phyloP scores from a whole-genome alignment of 1,140 invertebrate species.

The Trachelipus rathkii region DNA sequence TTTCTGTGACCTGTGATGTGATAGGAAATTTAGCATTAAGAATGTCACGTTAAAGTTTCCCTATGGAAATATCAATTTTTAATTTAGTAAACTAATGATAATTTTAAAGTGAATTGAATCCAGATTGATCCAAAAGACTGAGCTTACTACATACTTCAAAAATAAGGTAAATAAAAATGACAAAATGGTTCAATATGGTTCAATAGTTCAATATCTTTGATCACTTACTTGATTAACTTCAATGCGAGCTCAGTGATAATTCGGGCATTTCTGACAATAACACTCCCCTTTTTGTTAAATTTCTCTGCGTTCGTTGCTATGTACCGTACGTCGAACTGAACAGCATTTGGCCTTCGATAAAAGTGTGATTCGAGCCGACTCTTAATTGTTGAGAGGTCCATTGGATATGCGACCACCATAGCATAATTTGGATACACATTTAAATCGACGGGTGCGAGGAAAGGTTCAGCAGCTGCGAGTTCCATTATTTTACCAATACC shows the following conservation, averaged over 20 bases:
- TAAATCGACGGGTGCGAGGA: conserved; percentile 88
- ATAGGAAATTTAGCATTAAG: too few relatives aligned
- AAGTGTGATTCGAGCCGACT: conserved; percentile 78
- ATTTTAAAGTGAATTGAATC: too few relatives aligned
- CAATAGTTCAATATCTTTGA: background rate
- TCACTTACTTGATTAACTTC: conserved; percentile 67
- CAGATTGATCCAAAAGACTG: too few relatives aligned
- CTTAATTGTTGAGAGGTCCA: conserved; percentile 91
- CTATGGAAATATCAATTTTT: too few relatives aligned
- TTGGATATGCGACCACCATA: conserved; percentile 84
- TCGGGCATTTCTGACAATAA: conserved; percentile 84
- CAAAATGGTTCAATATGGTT: too few relatives aligned
- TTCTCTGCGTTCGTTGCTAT: conserved; percentile 87
- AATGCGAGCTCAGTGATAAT: conserved; percentile 85
- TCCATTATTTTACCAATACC: conserved; percentile 80
- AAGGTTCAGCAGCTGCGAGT: conserved; percentile 84
- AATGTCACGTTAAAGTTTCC: too few relatives aligned
- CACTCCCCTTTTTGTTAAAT: conserved; percentile 82
- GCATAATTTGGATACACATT: conserved; percentile 86
- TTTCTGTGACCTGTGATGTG: too few relatives aligned
- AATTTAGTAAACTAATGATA: too few relatives aligned
- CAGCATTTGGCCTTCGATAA: conserved; percentile 81
- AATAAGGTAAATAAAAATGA: too few relatives aligned
- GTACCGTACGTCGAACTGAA: conserved; percentile 91
- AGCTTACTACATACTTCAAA: too few relatives aligned